phyloP scores from a whole-genome alignment of 2,113 vertebrate species.

The Euleptes europaea region DNA sequence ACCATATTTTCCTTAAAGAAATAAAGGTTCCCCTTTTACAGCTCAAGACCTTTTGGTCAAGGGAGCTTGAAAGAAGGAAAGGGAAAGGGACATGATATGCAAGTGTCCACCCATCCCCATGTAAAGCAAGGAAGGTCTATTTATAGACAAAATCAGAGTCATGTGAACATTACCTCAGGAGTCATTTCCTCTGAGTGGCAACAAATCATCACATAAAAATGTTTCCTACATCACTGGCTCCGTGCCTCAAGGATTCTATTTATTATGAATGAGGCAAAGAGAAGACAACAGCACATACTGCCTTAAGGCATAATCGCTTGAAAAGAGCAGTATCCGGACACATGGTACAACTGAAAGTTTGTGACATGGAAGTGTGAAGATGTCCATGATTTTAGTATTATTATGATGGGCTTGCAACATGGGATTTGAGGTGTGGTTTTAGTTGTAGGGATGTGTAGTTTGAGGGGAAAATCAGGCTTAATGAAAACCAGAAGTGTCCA shows the following conservation, averaged over 20 bases:
- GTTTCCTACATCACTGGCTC: background rate
- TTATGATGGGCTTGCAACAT: too few species aligned
- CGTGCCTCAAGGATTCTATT: background rate
- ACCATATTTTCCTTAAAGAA: too few species aligned
- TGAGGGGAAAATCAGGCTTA: too few species aligned
- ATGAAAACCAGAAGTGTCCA: too few species aligned
- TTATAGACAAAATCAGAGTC: background rate
- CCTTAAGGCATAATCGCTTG: background rate
- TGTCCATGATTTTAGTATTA: background rate
- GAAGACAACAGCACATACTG: background rate
- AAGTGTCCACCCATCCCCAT: too few species aligned
- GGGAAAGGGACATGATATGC: too few species aligned
- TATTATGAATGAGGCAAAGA: background rate
- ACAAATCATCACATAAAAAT: conserved; percentile 5
- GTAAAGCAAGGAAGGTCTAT: background rate
- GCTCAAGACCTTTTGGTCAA: too few species aligned
- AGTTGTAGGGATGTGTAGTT: too few species aligned
- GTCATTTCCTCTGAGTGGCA: background rate
- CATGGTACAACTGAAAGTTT: background rate
- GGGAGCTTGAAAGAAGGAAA: too few species aligned
- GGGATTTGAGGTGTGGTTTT: too few species aligned
- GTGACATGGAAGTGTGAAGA: background rate
- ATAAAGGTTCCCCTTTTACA: too few species aligned
- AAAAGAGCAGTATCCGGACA: background rate
- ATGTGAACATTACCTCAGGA: background rate